Percentiles rank a stretch among this genome's conserved stretches.
These are phyloP conservation scores for Conus canariensis DNA, from an alignment of 2,888 invertebrate genomes.

Conservation along the genomic window DNA sequence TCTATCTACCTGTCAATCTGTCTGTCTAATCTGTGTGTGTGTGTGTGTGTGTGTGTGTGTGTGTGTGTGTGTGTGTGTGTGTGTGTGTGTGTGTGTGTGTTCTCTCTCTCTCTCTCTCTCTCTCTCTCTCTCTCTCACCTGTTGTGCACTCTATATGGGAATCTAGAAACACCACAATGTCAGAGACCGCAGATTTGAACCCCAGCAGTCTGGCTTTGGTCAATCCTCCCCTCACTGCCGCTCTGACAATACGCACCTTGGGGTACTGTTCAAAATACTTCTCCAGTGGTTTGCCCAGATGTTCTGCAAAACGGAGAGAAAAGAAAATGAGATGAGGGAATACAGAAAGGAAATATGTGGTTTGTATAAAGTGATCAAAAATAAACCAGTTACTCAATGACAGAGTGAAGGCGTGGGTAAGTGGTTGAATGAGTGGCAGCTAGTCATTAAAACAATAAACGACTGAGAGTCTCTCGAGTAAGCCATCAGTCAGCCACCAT, in stretches of 20 bases:
- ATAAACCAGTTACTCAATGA: too few species aligned
- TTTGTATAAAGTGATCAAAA: too few species aligned
- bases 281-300: not conserved
- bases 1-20: not conserved
- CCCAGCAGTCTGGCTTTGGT: not conserved
- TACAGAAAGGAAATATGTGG: not conserved
- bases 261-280: not conserved
- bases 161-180: not conserved
- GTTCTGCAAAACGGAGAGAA: not conserved
- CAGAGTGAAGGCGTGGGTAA: too few species aligned
- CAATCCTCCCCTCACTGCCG: not conserved
- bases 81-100: not conserved
- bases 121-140: not conserved
- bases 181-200: not conserved
- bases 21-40: not conserved
- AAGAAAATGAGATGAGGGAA: not conserved
- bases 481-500: too few species aligned
- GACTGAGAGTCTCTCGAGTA: too few species aligned
- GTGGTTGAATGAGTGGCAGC: too few species aligned
- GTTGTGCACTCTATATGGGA: not conserved
- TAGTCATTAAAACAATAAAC: too few species aligned
- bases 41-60: not conserved
- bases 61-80: not conserved
- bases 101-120: not conserved
- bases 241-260: not conserved